A percentile compares a stretch with the other conserved stretches of the same genome.
These are phyloP conservation scores for Trichogramma evanescens DNA, from an alignment of 2,888 invertebrate species.

Conservation along the genomic window DNA sequence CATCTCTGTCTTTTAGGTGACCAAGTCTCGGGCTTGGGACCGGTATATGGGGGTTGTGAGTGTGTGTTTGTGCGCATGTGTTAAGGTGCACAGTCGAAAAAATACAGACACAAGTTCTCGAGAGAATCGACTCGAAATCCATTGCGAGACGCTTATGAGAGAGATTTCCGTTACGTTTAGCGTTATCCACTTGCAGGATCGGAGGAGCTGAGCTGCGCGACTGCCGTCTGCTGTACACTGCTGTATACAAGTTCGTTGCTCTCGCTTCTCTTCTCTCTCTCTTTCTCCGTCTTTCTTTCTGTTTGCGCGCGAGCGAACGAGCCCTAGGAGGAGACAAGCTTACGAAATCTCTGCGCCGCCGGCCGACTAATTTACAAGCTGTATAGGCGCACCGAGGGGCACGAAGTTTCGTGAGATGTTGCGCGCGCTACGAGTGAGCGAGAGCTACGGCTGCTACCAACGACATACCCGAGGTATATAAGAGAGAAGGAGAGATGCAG, in stretches of 20 bases:
- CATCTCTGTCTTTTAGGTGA: too few species aligned
- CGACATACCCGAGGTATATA: too few species aligned
- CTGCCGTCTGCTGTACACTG: conserved; percentile 17
- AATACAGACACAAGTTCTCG: too few species aligned
- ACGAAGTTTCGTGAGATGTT: conserved; percentile 15
- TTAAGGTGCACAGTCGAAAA: too few species aligned
- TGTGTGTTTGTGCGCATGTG: too few species aligned
- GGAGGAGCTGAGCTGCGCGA: conserved; percentile 6
- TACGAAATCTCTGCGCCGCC: too few species aligned
- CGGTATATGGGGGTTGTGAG: too few species aligned
- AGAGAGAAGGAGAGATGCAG: neutral
- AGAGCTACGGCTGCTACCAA: too few species aligned
- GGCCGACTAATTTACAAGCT: too few species aligned
- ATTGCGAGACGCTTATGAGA: conserved; percentile 17
- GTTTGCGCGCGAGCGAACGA: conserved; percentile 1
- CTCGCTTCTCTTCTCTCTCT: conserved; percentile 2
- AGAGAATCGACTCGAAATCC: conserved; percentile 1
- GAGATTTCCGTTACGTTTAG: conserved; percentile 30
- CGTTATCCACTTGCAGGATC: conserved; percentile 25
- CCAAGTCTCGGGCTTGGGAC: too few species aligned
- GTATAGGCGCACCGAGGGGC: neutral
- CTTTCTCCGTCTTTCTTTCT: too few species aligned
- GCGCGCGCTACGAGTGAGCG: neutral
- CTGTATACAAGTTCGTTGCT: conserved; percentile 26
- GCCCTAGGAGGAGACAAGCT: conserved; percentile 5